Evolutionary conservation across 2,113 vertebrate species (phyloP), one percentile per base, ranked within the genome.

Genomic region (Craseonycteris thonglongyai): DNA sequence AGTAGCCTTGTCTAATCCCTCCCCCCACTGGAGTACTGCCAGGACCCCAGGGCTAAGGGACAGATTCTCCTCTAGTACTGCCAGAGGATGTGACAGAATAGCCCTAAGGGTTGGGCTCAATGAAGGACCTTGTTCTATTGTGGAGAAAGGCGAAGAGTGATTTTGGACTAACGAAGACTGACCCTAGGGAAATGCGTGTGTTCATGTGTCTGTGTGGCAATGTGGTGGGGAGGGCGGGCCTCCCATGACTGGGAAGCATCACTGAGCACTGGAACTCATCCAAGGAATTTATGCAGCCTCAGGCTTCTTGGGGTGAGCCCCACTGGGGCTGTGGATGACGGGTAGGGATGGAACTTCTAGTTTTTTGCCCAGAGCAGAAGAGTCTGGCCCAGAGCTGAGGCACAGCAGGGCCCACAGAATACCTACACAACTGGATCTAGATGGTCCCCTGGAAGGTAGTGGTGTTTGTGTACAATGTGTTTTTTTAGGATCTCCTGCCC

Each of bases 11-110:
- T 97, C 76, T 90, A 79, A 76, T 30, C 68, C 91, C 85, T 92
- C 94, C 96, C 95, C 94, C 94, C 35, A 16, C 24, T 69, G 63
- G 47, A 56, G 76, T 81, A 95, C 83, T 95, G 90, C 95, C 94
- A 93, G 94, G 93, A 91, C 83, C 90, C 80, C 84, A 96, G 65
- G 65, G 82, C 69, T 91, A 87, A 65, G 80, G 81, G 65, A 91
- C 88, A 95, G 94, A 90, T 92, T 97, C 94, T 96, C 89, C 89
- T 97, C 93, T 97, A 95, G 96, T 96, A 96, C 90, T 96, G 97
- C 96, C 94, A 96, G 93, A 96, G 89, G 91, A 97, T 0, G 74
- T 92, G 92, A 97, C 87, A 82, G 81, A 95, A 90, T 12, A 92
- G 97, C 72, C 56, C 79, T 72, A 97, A 95, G 92, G 87, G 80